Evolutionary conservation across 2,113 vertebrate genomes (phyloP).

Genomic region (Chaetorhynchus papuensis): DNA sequence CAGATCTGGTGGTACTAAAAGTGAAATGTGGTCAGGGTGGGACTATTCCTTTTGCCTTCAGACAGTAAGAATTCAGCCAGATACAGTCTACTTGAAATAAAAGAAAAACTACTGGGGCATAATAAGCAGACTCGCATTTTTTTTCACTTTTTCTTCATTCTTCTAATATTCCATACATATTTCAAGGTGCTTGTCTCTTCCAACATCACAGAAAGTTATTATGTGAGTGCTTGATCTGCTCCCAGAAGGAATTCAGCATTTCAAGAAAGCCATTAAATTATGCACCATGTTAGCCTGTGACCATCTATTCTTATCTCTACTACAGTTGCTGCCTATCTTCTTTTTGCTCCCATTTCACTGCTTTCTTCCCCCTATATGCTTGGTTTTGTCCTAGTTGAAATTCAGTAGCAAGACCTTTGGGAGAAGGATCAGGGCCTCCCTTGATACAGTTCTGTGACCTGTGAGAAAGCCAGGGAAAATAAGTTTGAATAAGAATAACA

Average conservation of each 20-base stretch:
- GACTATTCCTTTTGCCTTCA: slow-evolving; percentile 21
- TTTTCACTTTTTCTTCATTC: neutral
- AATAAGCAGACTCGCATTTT: neutral
- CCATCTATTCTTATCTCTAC: slow-evolving; percentile 30
- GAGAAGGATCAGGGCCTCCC: neutral
- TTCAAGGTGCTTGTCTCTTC: slow-evolving; percentile 32
- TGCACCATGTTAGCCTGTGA: slow-evolving; percentile 29
- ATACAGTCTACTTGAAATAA: slow-evolving; percentile 13
- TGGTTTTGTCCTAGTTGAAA: slow-evolving; percentile 13
- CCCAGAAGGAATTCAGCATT: slow-evolving; percentile 18
- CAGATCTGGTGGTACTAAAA: slow-evolving; percentile 32
- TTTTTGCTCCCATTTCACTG: neutral
- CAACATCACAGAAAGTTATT: slow-evolving; percentile 33
- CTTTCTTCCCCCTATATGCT: neutral
- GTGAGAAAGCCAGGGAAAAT: neutral
- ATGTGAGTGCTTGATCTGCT: slow-evolving; percentile 6
- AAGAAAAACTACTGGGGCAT: neutral
- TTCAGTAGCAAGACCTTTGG: neutral
- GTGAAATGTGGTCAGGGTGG: slow-evolving; percentile 31
- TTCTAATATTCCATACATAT: slow-evolving; percentile 41
- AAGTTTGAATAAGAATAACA: neutral
- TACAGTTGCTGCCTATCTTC: neutral
- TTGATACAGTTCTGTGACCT: neutral
- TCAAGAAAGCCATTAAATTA: slow-evolving; percentile 41
- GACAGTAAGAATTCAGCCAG: slow-evolving; percentile 34